Evolutionary conservation across 2,888 invertebrate genomes (phyloP).

Genomic region (Stictocephala bisonia): DNA sequence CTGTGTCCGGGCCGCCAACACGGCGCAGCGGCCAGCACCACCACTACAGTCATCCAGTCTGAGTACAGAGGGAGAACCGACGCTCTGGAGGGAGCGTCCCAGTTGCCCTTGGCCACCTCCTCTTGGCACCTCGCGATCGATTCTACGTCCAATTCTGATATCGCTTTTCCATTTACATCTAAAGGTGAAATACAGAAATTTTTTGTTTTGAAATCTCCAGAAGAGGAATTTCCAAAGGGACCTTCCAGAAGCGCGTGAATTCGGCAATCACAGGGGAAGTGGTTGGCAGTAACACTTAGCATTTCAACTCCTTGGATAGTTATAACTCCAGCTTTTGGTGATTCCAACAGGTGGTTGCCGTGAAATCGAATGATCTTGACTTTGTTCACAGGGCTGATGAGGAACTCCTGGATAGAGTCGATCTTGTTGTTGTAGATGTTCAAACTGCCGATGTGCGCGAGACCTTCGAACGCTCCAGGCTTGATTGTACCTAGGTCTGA

Average conservation of each 20-base stretch:
- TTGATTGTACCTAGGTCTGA: slow-evolving; percentile 81
- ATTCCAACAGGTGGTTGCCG: slow-evolving; percentile 86
- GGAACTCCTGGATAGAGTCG: slow-evolving; percentile 81
- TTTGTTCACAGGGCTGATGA: slow-evolving; percentile 76
- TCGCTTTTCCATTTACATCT: slow-evolving; percentile 80
- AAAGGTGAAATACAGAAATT: slow-evolving; percentile 90
- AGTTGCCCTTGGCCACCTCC: slow-evolving; percentile 74
- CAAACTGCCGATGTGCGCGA: slow-evolving; percentile 77
- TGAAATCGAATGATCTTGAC: slow-evolving; percentile 79
- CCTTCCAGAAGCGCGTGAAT: slow-evolving; percentile 81
- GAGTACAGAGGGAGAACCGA: neutral
- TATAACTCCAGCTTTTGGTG: slow-evolving; percentile 74
- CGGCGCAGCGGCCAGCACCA: neutral
- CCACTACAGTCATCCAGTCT: neutral
- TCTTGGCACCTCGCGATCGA: slow-evolving; percentile 76
- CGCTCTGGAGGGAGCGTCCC: slow-evolving; percentile 60
- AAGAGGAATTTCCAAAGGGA: slow-evolving; percentile 72
- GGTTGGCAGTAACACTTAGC: slow-evolving; percentile 80
- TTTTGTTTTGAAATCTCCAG: slow-evolving; percentile 73
- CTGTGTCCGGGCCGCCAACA: neutral
- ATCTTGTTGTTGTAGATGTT: slow-evolving; percentile 88
- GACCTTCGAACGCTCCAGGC: slow-evolving; percentile 79
- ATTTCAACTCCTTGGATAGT: slow-evolving; percentile 78
- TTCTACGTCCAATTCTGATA: slow-evolving; percentile 76
- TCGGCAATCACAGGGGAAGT: slow-evolving; percentile 90